Conservation (phyloP, 2,797 vertebrate genomes). For the Hapalemur alaotrensis region DNA sequence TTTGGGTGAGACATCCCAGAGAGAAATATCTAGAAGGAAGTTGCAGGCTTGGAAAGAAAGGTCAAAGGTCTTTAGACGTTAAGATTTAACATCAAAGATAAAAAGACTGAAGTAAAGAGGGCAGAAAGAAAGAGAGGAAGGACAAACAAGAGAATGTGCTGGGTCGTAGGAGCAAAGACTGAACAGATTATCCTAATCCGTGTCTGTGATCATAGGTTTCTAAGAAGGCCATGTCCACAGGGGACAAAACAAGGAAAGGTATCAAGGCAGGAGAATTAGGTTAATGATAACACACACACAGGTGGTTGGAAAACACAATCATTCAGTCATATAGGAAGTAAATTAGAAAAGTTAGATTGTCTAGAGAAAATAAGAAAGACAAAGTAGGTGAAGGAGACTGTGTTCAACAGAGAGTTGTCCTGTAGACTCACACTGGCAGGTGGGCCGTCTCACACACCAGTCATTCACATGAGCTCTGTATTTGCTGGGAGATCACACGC, state of each 20-base stretch:
- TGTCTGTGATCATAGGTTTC: neutral
- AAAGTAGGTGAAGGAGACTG: neutral
- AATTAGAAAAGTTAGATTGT: neutral
- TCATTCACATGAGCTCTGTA: neutral
- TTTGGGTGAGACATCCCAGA: neutral
- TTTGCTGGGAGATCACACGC: neutral
- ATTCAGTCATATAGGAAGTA: neutral
- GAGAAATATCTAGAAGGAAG: neutral
- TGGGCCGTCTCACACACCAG: neutral
- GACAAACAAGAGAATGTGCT: neutral
- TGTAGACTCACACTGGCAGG: accelerated
- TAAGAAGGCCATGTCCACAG: neutral
- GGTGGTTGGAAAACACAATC: neutral
- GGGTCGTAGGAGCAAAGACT: neutral
- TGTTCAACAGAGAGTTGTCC: accelerated
- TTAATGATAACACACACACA: neutral
- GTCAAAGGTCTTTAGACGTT: neutral
- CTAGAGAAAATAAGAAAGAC: neutral
- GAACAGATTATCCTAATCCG: neutral
- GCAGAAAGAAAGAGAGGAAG: neutral
- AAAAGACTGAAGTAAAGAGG: neutral
- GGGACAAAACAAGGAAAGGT: neutral
- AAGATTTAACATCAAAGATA: neutral
- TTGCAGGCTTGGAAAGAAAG: neutral
- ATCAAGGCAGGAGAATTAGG: neutral